A percentile compares a stretch with the other conserved stretches of the same genome.
These are phyloP conservation scores for Sminthurinus aureus DNA, from an alignment of 2,888 invertebrate species.

Conservation along the genomic window DNA sequence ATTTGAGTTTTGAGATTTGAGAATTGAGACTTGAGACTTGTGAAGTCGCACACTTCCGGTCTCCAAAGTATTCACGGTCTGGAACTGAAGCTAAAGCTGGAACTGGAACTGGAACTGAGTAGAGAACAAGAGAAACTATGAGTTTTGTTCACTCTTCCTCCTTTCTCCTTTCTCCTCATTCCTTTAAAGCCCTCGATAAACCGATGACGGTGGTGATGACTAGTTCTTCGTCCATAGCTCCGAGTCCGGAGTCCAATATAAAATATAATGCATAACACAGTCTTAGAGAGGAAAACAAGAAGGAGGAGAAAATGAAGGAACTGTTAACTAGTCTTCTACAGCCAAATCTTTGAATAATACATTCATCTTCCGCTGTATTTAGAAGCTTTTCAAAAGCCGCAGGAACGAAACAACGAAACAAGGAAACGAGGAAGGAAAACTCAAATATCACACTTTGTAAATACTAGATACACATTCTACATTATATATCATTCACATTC, in stretches of 20 bases:
- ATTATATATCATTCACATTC: neutral
- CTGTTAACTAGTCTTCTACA: conserved; percentile 29
- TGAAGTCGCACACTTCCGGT: conserved; percentile 40
- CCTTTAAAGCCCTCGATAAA: conserved; percentile 33
- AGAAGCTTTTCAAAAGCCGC: conserved; percentile 15
- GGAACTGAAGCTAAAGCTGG: neutral
- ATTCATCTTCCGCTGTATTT: conserved; percentile 29
- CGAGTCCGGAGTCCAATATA: conserved; percentile 6
- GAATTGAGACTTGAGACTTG: conserved; percentile 25
- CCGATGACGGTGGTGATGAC: conserved; percentile 1
- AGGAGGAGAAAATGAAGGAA: conserved; percentile 16
- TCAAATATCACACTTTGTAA: conserved; percentile 11
- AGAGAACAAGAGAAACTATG: neutral
- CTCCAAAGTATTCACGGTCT: conserved; percentile 10
- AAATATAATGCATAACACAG: neutral
- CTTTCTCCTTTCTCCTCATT: neutral
- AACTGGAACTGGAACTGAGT: neutral
- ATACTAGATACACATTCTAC: conserved; percentile 1
- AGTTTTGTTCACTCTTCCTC: neutral
- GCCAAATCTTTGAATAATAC: conserved; percentile 27
- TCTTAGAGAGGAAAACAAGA: neutral
- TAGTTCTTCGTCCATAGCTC: no score
- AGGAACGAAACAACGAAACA: neutral
- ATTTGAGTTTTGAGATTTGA: conserved; percentile 21
- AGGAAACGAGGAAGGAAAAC: conserved; percentile 9